Percentiles rank a stretch among this genome's conserved stretches.
Conservation (phyloP, 2,888 invertebrate species). For the Kuschelorhynchus macadamiae region DNA sequence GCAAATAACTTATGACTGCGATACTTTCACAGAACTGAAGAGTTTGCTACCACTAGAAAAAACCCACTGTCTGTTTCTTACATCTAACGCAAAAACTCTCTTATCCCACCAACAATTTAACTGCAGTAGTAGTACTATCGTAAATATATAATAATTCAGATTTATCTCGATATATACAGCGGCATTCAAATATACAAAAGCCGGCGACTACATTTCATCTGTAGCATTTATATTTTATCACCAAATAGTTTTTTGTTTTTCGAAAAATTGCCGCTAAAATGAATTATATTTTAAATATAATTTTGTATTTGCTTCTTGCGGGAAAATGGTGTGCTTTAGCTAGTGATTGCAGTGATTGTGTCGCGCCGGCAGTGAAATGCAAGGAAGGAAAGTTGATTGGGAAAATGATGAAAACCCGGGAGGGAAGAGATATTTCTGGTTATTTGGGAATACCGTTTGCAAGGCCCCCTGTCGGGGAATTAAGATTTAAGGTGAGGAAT, state of each 20-base stretch:
- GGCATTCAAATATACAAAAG: constrained; percentile 22
- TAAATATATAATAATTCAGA: constrained; percentile 20
- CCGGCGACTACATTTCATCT: not conserved
- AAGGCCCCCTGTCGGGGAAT: constrained; percentile 63
- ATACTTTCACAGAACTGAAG: no score
- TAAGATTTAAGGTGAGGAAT: constrained; percentile 65
- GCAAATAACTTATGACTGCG: no score
- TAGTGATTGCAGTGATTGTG: not conserved
- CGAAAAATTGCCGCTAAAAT: not conserved
- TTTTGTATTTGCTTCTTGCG: constrained; percentile 13
- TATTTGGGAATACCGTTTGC: constrained; percentile 69
- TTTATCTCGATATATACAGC: constrained; percentile 19
- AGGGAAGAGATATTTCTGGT: constrained; percentile 67
- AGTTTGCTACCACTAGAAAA: no score
- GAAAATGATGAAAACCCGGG: constrained; percentile 63
- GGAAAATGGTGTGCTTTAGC: constrained; percentile 7
- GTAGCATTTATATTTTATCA: not conserved
- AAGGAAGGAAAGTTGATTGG: constrained; percentile 67
- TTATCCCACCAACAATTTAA: constrained; percentile 24
- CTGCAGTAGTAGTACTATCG: constrained; percentile 3
- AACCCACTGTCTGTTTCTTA: no score
- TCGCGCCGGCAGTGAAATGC: constrained; percentile 59
- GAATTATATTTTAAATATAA: not conserved
- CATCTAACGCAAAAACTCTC: constrained; percentile 33
- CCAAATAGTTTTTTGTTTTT: not conserved